These are phyloP conservation scores for Acomys russatus DNA, from an alignment of 2,797 vertebrate genomes.

Conservation along the genomic window DNA sequence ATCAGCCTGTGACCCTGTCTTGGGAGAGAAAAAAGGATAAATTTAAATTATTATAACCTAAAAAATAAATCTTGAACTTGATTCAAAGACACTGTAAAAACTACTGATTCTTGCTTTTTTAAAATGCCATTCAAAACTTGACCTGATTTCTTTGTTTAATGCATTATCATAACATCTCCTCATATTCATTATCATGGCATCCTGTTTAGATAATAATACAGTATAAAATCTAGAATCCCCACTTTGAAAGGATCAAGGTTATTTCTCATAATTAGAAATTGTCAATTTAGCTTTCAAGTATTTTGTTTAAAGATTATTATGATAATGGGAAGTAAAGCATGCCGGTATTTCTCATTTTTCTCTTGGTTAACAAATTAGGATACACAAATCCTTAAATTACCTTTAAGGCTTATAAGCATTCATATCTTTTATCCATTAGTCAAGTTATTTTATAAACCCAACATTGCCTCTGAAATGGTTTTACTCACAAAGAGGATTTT, in stretches of 20 bases:
- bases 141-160: conserved; percentile 63
- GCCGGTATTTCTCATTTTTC: conserved; percentile 73
- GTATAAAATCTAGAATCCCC: conserved; percentile 67
- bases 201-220: conserved; percentile 63
- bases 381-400: conserved; percentile 74
- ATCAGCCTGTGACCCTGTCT: background rate
- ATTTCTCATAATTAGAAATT: conserved; percentile 76
- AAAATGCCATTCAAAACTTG: conserved; percentile 43
- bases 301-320: conserved; percentile 78
- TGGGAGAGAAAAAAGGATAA: background rate
- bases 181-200: background rate
- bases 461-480: conserved; percentile 67
- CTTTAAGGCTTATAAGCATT: conserved; percentile 77
- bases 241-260: conserved; percentile 71
- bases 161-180: background rate
- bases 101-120: conserved; percentile 23
- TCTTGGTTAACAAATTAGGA: conserved; percentile 77
- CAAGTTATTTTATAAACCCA: conserved; percentile 78
- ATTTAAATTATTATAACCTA: conserved; percentile 63
- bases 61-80: conserved; percentile 53
- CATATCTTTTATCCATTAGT: conserved; percentile 78
- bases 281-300: conserved; percentile 70
- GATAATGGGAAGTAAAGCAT: conserved; percentile 76
- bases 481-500: conserved; percentile 80
- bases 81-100: conserved; percentile 46